A percentile compares a stretch with the other conserved stretches of the same genome.
These are phyloP conservation scores for Sterrhoptilus dennistouni DNA, from an alignment of 2,113 vertebrate genomes.

Conservation along the genomic window DNA sequence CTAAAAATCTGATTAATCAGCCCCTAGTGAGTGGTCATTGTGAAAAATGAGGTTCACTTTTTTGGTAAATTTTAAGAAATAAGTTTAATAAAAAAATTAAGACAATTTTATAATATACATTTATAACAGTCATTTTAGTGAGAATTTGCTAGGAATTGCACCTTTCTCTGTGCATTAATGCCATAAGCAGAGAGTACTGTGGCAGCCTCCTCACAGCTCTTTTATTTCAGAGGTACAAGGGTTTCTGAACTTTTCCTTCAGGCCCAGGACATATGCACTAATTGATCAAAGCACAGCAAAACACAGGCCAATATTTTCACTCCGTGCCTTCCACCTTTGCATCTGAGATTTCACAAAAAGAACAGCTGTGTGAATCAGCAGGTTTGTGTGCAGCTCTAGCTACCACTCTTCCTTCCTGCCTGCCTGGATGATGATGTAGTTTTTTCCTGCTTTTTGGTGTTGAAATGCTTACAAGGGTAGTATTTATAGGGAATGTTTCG, in stretches of 20 bases:
- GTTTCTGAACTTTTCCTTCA: background rate
- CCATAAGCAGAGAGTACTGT: background rate
- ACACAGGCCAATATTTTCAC: background rate
- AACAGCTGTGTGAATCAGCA: background rate
- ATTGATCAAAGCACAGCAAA: background rate
- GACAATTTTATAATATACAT: no score
- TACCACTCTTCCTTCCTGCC: constrained; percentile 10
- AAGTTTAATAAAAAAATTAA: no score
- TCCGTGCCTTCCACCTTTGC: background rate
- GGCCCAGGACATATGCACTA: background rate
- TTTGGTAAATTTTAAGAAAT: no score
- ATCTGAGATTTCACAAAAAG: background rate
- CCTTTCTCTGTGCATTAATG: background rate
- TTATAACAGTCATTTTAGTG: background rate
- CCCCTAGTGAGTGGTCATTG: background rate
- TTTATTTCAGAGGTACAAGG: background rate
- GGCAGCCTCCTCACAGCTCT: background rate
- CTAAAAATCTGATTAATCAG: background rate
- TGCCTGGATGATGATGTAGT: background rate
- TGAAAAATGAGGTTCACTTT: no score
- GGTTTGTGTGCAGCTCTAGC: background rate
- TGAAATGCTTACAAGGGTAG: background rate
- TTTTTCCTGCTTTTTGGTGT: constrained; percentile 5
- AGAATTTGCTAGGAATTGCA: background rate
- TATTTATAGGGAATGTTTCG: background rate